Percentiles rank a stretch among this genome's conserved stretches.
These are phyloP conservation scores for Drosophila anomalipes DNA, from an alignment of 2,888 invertebrate species.

Conservation along the genomic window DNA sequence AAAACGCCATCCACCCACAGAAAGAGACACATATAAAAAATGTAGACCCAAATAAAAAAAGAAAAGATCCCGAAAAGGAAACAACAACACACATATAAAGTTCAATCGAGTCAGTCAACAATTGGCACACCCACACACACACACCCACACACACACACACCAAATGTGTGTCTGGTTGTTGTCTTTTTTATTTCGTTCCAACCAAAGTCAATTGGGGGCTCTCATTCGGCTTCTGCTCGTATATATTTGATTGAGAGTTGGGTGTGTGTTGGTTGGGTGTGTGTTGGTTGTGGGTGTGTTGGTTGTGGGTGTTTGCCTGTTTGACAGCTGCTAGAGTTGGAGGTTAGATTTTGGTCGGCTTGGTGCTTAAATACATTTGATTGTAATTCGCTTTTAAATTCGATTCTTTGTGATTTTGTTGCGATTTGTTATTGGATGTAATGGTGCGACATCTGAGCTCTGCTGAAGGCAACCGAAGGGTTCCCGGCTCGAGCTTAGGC, in stretches of 20 bases:
- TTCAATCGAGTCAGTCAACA: constrained; percentile 80
- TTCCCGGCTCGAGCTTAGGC: constrained; percentile 6
- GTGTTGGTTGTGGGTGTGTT: background rate
- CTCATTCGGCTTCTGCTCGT: constrained; percentile 8
- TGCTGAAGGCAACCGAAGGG: constrained; percentile 8
- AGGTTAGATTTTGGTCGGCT: constrained; percentile 71
- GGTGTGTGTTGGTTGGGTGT: constrained; percentile 3
- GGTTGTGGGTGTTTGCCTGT: constrained; percentile 8
- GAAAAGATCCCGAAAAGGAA: background rate
- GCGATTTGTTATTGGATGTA: constrained; percentile 80
- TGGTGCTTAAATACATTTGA: constrained; percentile 80
- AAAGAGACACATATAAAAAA: constrained; percentile 9
- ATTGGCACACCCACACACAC: constrained; percentile 55
- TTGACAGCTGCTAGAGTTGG: constrained; percentile 17
- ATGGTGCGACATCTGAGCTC: constrained; percentile 79
- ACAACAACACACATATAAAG: constrained; percentile 54
- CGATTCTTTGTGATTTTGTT: constrained; percentile 71
- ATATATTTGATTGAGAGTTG: constrained; percentile 31
- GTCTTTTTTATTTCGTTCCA: constrained; percentile 29
- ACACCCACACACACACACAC: constrained; percentile 21
- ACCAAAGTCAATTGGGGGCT: constrained; percentile 70
- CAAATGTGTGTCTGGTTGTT: constrained; percentile 16
- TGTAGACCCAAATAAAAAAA: constrained; percentile 14
- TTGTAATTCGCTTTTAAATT: constrained; percentile 81
- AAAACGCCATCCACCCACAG: constrained; percentile 42